Evolutionary conservation across 2,113 vertebrate species (phyloP), one percentile per base, ranked within the genome.

Genomic region (Phrynosoma blainvillii): DNA sequence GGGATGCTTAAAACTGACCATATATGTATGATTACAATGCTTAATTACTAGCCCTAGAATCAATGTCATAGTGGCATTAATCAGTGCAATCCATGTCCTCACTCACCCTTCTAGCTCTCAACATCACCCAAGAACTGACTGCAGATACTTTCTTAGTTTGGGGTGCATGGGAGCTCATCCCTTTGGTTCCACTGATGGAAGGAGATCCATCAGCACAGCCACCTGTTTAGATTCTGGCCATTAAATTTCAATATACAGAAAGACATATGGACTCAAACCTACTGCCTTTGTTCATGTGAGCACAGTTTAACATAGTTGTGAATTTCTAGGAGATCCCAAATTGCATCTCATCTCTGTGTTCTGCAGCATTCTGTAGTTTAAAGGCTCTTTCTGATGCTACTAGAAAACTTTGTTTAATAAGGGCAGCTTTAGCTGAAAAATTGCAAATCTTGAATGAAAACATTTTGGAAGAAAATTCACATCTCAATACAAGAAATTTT

Each of bases 381-480:
- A 75, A 65, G 40, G 21, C 79, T 89, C 62, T 4, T 21, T 23
- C 23, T n/a, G n/a, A 66, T 81, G 68, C 52, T 66, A 76, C n/a
- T 52, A 65, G 54, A 54, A 85, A 85, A 81, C 78, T 66, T 79
- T 79, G 82, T 62, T 36, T 74, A 85, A 85, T 70, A 68, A 42
- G 74, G 36, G 36, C 47, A 86, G 18, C 32, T 40, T 30, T 11
- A 40, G 42, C 54, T n/a, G 66, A 14, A n/a, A 81, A 81, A 83
- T 82, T 82, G 42, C 56, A 86, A 68, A 70, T 82, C 12, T 1
- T 7, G 73, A 56, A n/a, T n/a, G n/a, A n/a, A n/a, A n/a, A n/a
- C n/a, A n/a, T n/a, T n/a, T n/a, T n/a, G n/a, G n/a, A n/a, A n/a
- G n/a, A n/a, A n/a, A n/a, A n/a, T n/a, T n/a, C n/a, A n/a, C n/a